phyloP scores from a whole-genome alignment of 2,797 vertebrate species.

The Aplochiton taeniatus region DNA sequence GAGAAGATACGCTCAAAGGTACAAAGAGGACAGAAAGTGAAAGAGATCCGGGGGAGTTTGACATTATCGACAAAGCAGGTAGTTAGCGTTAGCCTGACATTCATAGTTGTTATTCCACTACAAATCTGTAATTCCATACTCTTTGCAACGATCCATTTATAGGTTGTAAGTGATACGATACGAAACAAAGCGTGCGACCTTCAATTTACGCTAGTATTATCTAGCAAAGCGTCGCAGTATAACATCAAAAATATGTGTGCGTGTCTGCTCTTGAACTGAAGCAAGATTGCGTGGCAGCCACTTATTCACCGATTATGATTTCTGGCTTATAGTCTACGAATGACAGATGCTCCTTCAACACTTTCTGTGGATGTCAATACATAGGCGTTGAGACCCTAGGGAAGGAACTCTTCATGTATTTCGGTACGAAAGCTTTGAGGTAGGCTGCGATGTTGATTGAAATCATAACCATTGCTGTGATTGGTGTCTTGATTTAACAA shows the following conservation, averaged over 20 bases:
- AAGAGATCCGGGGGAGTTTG: slow-evolving; percentile 56
- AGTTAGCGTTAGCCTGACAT: slow-evolving; percentile 12
- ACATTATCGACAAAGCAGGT: slow-evolving; percentile 32
- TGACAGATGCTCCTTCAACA: slow-evolving; percentile 20
- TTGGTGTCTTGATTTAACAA: background rate
- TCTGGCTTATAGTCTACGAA: no score
- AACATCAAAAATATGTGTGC: no score
- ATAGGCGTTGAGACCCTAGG: slow-evolving; percentile 85
- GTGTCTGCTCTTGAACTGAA: no score
- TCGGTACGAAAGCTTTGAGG: slow-evolving; percentile 85
- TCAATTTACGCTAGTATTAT: no score
- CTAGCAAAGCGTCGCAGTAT: no score
- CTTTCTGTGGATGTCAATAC: slow-evolving; percentile 68
- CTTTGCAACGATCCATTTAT: no score
- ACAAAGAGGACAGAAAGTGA: slow-evolving; percentile 76
- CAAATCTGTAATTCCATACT: no score
- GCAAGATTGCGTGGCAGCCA: no score
- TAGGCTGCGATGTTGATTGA: slow-evolving; percentile 43
- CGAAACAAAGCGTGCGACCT: no score
- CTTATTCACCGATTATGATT: no score
- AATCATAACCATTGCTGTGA: background rate
- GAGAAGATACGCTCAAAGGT: slow-evolving; percentile 82
- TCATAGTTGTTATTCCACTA: slow-evolving; percentile 13
- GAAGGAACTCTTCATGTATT: slow-evolving; percentile 93
- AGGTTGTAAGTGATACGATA: no score